These are phyloP conservation scores for Hyperoplus immaculatus DNA, from an alignment of 2,797 vertebrate genomes.

Conservation along the genomic window DNA sequence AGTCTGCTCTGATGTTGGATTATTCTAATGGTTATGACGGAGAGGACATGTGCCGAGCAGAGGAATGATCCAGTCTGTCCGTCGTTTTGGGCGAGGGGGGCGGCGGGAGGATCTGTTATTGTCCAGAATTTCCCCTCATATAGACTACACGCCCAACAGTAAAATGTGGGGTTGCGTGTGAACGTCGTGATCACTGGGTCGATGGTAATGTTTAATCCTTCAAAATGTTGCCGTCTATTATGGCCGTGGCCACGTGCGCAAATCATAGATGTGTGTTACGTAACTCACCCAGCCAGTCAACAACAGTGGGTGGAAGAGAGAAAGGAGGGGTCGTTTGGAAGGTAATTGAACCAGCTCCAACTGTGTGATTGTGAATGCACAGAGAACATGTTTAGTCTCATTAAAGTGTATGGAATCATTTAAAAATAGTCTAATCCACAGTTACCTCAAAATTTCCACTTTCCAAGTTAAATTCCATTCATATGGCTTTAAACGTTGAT, in stretches of 20 bases:
- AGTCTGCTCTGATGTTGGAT: constrained; percentile 3
- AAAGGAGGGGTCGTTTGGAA: constrained; percentile 35
- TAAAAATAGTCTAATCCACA: not conserved
- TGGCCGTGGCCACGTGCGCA: constrained; percentile 69
- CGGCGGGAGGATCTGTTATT: not conserved
- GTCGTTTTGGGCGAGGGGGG: not conserved
- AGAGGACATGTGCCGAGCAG: not conserved
- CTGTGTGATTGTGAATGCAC: not conserved
- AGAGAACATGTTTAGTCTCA: not conserved
- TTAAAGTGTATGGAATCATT: not conserved
- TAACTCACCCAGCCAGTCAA: constrained; percentile 71
- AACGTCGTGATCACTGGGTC: not conserved
- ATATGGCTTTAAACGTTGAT: too few relatives aligned
- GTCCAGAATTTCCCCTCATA: not conserved
- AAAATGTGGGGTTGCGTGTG: not conserved
- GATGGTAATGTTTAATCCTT: constrained; percentile 43
- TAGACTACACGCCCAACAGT: not conserved
- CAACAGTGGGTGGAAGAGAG: constrained; percentile 51
- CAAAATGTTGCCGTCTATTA: constrained; percentile 52
- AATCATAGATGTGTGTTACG: constrained; percentile 72
- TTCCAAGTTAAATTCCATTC: not conserved
- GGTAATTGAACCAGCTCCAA: constrained; percentile 39
- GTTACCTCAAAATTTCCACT: not conserved
- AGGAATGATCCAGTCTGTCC: constrained; percentile 9
- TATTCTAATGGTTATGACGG: not conserved